These are phyloP conservation scores for Julus scandinavius DNA, from an alignment of 2,888 invertebrate genomes.

Conservation along the genomic window DNA sequence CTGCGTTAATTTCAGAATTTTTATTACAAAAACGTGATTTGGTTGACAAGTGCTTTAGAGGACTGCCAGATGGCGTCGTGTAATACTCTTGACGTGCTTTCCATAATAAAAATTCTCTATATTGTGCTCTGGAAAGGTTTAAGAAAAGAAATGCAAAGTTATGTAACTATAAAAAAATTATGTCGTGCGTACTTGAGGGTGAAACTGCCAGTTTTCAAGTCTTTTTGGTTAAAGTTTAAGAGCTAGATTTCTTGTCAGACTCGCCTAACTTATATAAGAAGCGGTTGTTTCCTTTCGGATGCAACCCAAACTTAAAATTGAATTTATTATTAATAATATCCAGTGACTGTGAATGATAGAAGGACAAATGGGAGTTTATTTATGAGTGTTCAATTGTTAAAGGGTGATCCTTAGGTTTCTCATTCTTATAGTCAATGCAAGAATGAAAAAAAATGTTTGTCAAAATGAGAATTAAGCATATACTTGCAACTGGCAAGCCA, in stretches of 20 bases:
- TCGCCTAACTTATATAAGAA: not conserved
- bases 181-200: not conserved
- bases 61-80: not conserved
- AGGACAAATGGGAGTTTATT: not conserved
- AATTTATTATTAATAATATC: conserved; percentile 3
- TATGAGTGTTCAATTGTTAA: not conserved
- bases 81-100: not conserved
- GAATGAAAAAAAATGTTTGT: too few relatives aligned
- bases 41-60: not conserved
- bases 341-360: too few relatives aligned
- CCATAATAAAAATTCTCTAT: not conserved
- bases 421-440: too few relatives aligned
- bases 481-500: too few relatives aligned
- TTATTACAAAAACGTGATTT: conserved; percentile 11
- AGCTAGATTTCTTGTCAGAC: not conserved
- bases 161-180: not conserved
- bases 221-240: not conserved
- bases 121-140: not conserved
- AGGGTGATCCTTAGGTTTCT: too few relatives aligned
- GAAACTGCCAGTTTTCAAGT: not conserved
- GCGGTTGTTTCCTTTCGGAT: not conserved
- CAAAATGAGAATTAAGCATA: too few relatives aligned
- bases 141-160: not conserved
- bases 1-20: not conserved
- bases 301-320: not conserved